Evolutionary conservation across 2,113 vertebrate genomes (phyloP), one percentile per base, ranked within the genome.

Genomic region (Columba livia): DNA sequence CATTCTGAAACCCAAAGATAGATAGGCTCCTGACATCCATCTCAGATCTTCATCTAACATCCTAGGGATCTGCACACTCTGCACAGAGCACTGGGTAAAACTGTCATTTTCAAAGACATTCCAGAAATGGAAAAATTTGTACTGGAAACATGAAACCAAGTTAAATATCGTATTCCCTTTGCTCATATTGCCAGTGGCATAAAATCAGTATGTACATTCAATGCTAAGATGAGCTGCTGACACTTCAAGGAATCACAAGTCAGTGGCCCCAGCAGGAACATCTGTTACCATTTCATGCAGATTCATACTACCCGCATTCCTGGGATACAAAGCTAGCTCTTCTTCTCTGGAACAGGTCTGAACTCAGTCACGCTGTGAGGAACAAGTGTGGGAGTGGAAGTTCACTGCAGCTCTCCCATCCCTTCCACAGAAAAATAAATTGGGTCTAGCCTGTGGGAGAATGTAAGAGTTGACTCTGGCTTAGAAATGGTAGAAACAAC

Each of bases 351-450:
- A 88, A 21, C 44, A 86, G 70, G 24, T 5, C 48, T 83, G 60
- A 93, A 92, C 50, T 78, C 71, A 29, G 40, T 44, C 8, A 0
- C 5, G 2, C 60, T 47, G 58, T 16, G 24, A 85, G 60, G 47
- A 90, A 26, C 14, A 48, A 82, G 40, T 36, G 38, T 83, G 71
- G 88, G 34, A 73, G 79, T 65, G 9, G n/a, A 95, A 79, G 85
- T 84, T 93, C 74, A 75, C 57, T 62, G 62, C 72, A 88, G 75
- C 24, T 86, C 36, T 92, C 57, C 79, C 50, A 83, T 57, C 28
- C 47, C 24, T 95, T 94, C 64, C 72, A 83, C 60, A 67, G 54
- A 48, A 89, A 69, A 28, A 79, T 69, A 93, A 79, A 91, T 93
- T 83, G 65, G 50, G 31, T 83, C 72, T 79, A 73, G 42, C n/a